These are phyloP conservation scores for Circaetus gallicus DNA, from an alignment of 2,113 vertebrate species.

Conservation along the genomic window DNA sequence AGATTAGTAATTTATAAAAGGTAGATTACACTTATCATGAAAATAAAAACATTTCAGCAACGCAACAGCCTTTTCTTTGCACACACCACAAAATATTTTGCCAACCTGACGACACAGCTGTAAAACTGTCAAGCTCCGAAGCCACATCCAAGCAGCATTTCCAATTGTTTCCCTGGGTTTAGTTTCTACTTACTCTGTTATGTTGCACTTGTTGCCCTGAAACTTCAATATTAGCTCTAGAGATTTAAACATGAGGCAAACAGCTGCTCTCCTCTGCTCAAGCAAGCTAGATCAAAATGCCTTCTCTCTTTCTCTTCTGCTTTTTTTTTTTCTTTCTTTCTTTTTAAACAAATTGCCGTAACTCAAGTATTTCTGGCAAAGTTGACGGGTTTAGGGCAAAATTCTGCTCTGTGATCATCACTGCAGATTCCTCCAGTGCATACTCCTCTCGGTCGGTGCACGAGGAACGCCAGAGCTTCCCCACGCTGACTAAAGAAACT, in stretches of 20 bases:
- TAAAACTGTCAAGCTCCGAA: neutral
- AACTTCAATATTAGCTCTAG: constrained; percentile 59
- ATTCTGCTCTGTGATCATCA: neutral
- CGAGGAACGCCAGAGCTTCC: neutral
- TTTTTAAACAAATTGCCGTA: neutral
- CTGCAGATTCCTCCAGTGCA: neutral
- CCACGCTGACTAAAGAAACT: neutral
- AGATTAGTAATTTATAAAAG: constrained; percentile 52
- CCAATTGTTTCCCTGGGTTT: constrained; percentile 25
- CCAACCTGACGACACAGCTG: neutral
- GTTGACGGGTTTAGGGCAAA: neutral
- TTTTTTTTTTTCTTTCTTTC: neutral
- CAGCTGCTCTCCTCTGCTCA: constrained; percentile 45
- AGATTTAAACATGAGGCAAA: constrained; percentile 61
- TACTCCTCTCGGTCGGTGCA: neutral
- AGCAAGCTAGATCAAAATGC: constrained; percentile 21
- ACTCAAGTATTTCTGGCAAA: constrained; percentile 15
- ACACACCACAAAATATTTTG: neutral
- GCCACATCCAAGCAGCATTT: neutral
- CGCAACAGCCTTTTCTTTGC: neutral
- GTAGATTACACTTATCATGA: constrained; percentile 15
- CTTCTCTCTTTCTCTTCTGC: neutral
- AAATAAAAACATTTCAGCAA: neutral
- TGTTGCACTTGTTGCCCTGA: constrained; percentile 48
- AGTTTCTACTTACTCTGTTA: constrained; percentile 20